Evolutionary conservation across 2,797 vertebrate species (phyloP).

Genomic region (Acanthurus leucopareius): DNA sequence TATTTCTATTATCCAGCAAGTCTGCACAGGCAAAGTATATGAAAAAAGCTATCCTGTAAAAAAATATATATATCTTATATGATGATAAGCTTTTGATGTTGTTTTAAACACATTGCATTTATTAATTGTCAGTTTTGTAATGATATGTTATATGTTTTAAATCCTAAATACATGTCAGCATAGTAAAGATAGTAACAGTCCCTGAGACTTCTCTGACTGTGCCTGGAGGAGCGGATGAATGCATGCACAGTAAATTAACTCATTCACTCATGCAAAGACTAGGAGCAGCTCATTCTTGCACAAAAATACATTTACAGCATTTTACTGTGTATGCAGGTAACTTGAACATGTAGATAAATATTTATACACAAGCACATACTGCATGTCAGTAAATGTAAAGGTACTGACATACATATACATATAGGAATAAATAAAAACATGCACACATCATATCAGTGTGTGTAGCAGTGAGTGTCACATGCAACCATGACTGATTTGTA

Average conservation of each 20-base stretch:
- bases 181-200: conserved; percentile 1
- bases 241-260: conserved; percentile 29
- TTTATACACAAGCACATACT: conserved; percentile 7
- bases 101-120: neutral
- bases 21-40: neutral
- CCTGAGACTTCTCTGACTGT: neutral
- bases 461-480: conserved; percentile 24
- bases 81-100: no score
- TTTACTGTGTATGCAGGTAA: neutral
- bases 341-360: conserved; percentile 3
- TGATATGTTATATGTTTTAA: neutral
- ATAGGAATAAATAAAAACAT: neutral
- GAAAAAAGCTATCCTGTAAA: no score
- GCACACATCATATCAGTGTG: neutral
- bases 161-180: conserved; percentile 13
- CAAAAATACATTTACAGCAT: neutral
- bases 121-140: neutral
- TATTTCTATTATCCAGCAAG: neutral
- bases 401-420: neutral
- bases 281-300: conserved; percentile 1
- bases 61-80: no score
- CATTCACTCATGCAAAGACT: conserved; percentile 24
- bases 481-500: conserved; percentile 37
- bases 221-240: conserved; percentile 23
- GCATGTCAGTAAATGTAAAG: conserved; percentile 10